These are phyloP conservation scores for Nasua narica DNA, from an alignment of 2,797 vertebrate genomes.

Conservation along the genomic window DNA sequence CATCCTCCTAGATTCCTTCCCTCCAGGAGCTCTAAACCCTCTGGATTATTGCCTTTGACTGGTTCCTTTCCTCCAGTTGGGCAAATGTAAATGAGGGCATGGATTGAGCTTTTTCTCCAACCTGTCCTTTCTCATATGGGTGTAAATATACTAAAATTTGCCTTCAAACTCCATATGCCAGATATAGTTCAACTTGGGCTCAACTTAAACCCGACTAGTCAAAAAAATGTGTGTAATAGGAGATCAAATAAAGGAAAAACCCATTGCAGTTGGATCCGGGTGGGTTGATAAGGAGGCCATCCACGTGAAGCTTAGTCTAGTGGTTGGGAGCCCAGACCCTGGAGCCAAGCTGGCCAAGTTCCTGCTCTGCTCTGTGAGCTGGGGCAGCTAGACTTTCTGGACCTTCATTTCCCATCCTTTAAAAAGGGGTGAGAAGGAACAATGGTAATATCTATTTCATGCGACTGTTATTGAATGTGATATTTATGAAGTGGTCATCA, in stretches of 20 bases:
- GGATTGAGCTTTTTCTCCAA: not conserved
- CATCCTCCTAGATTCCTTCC: not conserved
- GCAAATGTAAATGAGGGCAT: not conserved
- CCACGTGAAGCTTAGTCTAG: fast-evolving
- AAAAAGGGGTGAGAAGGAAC: no score
- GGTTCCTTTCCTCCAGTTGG: not conserved
- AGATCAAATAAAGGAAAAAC: not conserved
- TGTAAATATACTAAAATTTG: not conserved
- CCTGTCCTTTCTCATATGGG: not conserved
- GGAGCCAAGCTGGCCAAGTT: fast-evolving
- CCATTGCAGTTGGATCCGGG: not conserved
- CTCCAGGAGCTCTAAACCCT: not conserved
- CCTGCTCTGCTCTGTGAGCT: fast-evolving
- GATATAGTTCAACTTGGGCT: not conserved
- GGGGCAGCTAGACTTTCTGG: fast-evolving
- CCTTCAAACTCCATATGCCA: not conserved
- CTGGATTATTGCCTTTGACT: not conserved
- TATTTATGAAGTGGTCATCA: not conserved
- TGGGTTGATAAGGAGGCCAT: not conserved
- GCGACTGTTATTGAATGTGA: fast-evolving
- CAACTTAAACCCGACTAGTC: not conserved
- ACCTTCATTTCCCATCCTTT: not conserved
- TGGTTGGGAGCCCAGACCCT: fast-evolving
- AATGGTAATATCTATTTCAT: no score
- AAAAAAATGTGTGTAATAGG: not conserved